Percentiles rank a stretch among this genome's conserved stretches.
These are phyloP conservation scores for Hemicentrotus pulcherrimus DNA, from an alignment of 35 echinoderm and acorn worm genomes.

Conservation along the genomic window DNA sequence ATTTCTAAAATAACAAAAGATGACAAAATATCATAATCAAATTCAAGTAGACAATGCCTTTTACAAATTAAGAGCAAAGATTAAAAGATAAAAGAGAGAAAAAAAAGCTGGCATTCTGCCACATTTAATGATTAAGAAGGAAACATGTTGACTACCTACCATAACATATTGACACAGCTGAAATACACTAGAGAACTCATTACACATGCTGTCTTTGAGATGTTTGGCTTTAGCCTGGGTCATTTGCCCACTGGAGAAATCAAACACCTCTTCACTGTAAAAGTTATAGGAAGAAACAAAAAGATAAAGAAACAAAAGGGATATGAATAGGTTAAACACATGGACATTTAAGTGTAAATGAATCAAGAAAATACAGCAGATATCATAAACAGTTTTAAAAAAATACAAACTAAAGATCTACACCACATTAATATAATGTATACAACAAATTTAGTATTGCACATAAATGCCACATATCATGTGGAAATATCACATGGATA, in stretches of 20 bases:
- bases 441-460: too few species aligned
- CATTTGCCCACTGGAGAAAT: conserved; percentile 97
- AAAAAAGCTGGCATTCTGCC: too few species aligned
- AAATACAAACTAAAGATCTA: too few species aligned
- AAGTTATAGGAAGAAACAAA: background rate
- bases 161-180: conserved; percentile 94
- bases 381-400: too few species aligned
- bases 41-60: background rate
- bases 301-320: background rate
- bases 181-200: conserved; percentile 98
- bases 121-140: background rate
- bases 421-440: too few species aligned
- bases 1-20: too few species aligned
- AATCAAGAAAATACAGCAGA: too few species aligned
- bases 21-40: too few species aligned
- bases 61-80: background rate
- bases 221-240: conserved; percentile 99
- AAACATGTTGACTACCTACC: conserved; percentile 59
- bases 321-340: background rate
- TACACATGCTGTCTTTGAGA: conserved; percentile 99
- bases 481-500: too few species aligned
- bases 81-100: too few species aligned
- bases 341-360: background rate
- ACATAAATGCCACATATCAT: too few species aligned
- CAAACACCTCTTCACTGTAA: conserved; percentile 98